Evolutionary conservation across 1,140 invertebrate species (phyloP), one percentile per base, ranked within the genome.

Genomic region (Plutomurus gul): DNA sequence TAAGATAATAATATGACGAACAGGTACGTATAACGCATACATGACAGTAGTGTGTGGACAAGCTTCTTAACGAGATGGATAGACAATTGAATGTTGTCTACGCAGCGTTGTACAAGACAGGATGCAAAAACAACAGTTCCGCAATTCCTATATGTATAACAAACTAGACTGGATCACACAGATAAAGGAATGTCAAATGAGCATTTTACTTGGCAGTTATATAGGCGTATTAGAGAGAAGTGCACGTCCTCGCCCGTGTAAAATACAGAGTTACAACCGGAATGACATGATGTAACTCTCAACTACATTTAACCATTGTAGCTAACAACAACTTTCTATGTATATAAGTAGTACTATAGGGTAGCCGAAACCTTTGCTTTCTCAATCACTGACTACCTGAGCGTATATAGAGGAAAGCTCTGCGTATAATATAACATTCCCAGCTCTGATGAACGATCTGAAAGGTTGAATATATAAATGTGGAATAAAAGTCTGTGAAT

Each of bases 171-270:
- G 16, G 22, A 22, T 30, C 30, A n/a, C 33, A 30, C 10, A 60
- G 27, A n/a, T 33, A 60, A 60, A n/a, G 56, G 27, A 65, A 65
- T 65, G 56, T 65, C 56, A 65, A 65, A 65, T 65, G 56, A 65
- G 30, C 25, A 65, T 22, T 65, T 65, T 33, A 25, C 27, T 27
- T 65, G 56, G 56, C 56, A 65, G 25, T 65, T 36, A 65, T n/a
- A n/a, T 65, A 30, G 27, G 56, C 30, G 56, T 65, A 65, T 65
- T 65, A 65, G 56, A 6, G 36, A 65, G 30, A 65, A 43, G 36
- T 30, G 56, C 30, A 33, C 56, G 56, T 65, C 56, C 30, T 65
- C 56, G 10, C 56, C 56, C 56, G 30, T 30, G 56, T 65, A 36
- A 65, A 65, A 43, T 43, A 8, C 27, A 33, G 18, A 65, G 36